Conservation (phyloP, 2,888 invertebrate species). For the Molanna angustata region DNA sequence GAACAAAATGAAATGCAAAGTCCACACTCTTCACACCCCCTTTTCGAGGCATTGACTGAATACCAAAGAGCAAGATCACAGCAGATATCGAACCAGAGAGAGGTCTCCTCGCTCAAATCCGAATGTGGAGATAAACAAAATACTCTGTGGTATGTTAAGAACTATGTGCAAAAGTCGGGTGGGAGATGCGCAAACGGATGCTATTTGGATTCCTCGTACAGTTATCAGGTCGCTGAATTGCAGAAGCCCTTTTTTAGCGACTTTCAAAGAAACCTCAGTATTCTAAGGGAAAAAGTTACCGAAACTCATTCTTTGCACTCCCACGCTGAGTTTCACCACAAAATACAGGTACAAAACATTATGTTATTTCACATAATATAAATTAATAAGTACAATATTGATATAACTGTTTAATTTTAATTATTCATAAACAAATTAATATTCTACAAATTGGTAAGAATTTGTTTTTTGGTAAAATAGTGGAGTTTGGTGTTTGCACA, state of each 20-base stretch:
- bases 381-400: too few species aligned
- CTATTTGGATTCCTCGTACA: slow-evolving; percentile 13
- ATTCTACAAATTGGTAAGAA: too few species aligned
- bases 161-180: slow-evolving; percentile 13
- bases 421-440: background rate
- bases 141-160: slow-evolving; percentile 22
- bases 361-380: too few species aligned
- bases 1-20: slow-evolving; percentile 27
- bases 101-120: slow-evolving; percentile 11
- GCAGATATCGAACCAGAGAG: slow-evolving; percentile 23
- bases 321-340: slow-evolving; percentile 20
- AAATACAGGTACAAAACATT: background rate
- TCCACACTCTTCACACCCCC: slow-evolving; percentile 19
- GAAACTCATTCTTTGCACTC: slow-evolving; percentile 29
- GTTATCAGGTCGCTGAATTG: slow-evolving; percentile 24
- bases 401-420: too few species aligned
- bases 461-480: too few species aligned
- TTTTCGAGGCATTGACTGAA: slow-evolving; percentile 28
- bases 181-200: slow-evolving; percentile 23
- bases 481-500: too few species aligned
- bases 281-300: slow-evolving; percentile 26
- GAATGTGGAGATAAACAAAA: slow-evolving; percentile 21
- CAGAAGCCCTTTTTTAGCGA: slow-evolving; percentile 17
- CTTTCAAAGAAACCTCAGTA: slow-evolving; percentile 19
- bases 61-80: slow-evolving; percentile 26